A percentile compares a stretch with the other conserved stretches of the same genome.
Evolutionary conservation across 2,113 vertebrate genomes (phyloP).

Genomic region (Numida meleagris): DNA sequence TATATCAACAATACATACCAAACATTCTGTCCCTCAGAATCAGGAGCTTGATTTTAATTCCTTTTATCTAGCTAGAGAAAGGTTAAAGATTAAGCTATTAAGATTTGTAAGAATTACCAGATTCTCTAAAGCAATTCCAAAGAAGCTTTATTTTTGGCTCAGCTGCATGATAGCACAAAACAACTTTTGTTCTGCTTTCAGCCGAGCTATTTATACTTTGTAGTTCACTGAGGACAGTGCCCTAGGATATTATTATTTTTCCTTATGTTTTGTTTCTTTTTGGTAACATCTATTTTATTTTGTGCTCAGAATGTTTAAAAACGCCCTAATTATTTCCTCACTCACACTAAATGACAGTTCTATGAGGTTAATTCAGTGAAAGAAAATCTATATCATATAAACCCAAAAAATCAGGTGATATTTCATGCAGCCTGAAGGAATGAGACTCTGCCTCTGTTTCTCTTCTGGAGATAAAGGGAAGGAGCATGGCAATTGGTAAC

Average conservation of each 20-base stretch:
- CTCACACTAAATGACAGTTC: neutral
- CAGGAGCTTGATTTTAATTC: conserved; percentile 59
- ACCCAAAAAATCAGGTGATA: neutral
- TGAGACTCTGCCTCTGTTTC: neutral
- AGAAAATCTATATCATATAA: neutral
- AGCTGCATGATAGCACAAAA: neutral
- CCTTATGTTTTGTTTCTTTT: neutral
- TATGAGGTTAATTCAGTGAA: neutral
- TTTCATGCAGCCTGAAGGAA: neutral
- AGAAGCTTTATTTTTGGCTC: conserved; percentile 60
- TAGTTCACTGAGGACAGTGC: conserved; percentile 18
- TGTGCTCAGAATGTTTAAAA: neutral
- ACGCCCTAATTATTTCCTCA: neutral
- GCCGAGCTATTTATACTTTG: conserved; percentile 49
- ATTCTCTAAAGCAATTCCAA: conserved; percentile 40
- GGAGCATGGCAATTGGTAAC: neutral
- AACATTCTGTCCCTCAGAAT: conserved; percentile 20
- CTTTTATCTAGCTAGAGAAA: conserved; percentile 51
- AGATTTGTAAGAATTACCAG: conserved; percentile 30
- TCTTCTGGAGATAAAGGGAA: neutral
- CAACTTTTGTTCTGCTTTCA: conserved; percentile 48
- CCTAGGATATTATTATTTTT: conserved; percentile 27
- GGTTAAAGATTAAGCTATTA: conserved; percentile 66
- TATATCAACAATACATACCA: conserved; percentile 18
- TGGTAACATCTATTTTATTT: neutral